Percentiles rank a stretch among this genome's conserved stretches.
phyloP scores from a whole-genome alignment of 2,113 vertebrate species.

The Poecile atricapillus region DNA sequence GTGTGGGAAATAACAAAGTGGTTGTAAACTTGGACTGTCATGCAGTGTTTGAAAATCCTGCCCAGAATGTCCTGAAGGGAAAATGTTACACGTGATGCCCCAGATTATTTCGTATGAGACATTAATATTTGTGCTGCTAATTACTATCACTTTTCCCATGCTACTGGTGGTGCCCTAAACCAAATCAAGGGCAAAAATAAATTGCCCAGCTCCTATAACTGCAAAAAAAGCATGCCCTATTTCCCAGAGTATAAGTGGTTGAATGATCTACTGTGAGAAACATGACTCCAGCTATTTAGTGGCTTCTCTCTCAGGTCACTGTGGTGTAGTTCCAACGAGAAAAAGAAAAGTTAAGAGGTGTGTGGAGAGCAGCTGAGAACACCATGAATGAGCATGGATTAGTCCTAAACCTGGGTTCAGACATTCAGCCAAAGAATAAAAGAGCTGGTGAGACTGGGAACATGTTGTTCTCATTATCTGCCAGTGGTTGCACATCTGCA shows the following conservation, averaged over 20 bases:
- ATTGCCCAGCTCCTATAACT: neutral
- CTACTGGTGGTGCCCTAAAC: neutral
- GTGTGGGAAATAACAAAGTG: neutral
- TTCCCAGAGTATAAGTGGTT: neutral
- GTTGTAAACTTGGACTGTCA: neutral
- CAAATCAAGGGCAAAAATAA: neutral
- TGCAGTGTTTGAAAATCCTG: neutral
- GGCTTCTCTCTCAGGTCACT: neutral
- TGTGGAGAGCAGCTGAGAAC: neutral
- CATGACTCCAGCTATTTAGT: neutral
- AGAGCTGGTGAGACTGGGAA: neutral
- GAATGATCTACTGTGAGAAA: neutral
- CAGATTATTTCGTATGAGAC: neutral
- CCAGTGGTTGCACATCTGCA: constrained; percentile 43
- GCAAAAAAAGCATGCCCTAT: neutral
- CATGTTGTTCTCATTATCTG: constrained; percentile 30
- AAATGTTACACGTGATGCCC: neutral
- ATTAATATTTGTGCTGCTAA: neutral
- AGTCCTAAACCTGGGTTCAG: neutral
- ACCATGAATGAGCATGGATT: neutral
- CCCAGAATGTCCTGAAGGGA: constrained; percentile 3
- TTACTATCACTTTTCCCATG: neutral
- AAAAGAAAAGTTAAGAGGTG: neutral
- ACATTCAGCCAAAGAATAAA: neutral
- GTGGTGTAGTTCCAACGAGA: neutral